Evolutionary conservation across 2,888 invertebrate genomes (phyloP), one percentile per base, ranked within the genome.

Genomic region (Cheilosia scutellata): DNA sequence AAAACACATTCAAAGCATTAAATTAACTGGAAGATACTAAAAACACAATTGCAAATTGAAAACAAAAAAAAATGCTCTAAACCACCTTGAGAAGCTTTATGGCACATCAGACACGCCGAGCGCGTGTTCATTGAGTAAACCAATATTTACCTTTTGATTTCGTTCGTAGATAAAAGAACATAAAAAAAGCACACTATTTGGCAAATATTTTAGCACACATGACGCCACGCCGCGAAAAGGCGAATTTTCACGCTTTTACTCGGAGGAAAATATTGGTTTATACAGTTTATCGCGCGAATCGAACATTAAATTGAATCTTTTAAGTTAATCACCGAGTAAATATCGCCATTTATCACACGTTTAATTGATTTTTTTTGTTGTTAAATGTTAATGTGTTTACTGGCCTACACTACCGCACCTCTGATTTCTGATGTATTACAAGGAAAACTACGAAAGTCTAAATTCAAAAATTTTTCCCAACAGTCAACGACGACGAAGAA

Each of bases 111-210:
- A 16, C 37, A 16, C 20, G 29, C 2, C 51, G 27, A 27, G 55
- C 16, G 55, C 58, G 49, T 65, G 40, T 79, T 79, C 78, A 72
- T 65, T 72, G 65, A 79, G 16, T 51, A 72, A 79, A 44, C 78
- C 33, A 79, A 79, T 79, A 72, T 79, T 79, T 79, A 72, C 78
- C 49, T 58, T 79, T 65, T 20, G 65, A 79, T 79, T 72, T 79
- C 40, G 65, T 65, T 55, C 37, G 60, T 33, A 49, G 72, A 60
- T 51, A 79, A 63, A 65, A 44, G 27, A 49, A 57, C 44, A 29
- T 29, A 42, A 33, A 70, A 29, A 27, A 76, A 40, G 57, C 33
- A 47, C 57, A 76, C 57, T 70, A 78, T 57, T 78, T 71, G 57
- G 71, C 71, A 63, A 72, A 71, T 33, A 78, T 79, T 47, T 63